Conservation (phyloP, 2,113 vertebrate genomes). For the Tetraodon nigroviridis region DNA sequence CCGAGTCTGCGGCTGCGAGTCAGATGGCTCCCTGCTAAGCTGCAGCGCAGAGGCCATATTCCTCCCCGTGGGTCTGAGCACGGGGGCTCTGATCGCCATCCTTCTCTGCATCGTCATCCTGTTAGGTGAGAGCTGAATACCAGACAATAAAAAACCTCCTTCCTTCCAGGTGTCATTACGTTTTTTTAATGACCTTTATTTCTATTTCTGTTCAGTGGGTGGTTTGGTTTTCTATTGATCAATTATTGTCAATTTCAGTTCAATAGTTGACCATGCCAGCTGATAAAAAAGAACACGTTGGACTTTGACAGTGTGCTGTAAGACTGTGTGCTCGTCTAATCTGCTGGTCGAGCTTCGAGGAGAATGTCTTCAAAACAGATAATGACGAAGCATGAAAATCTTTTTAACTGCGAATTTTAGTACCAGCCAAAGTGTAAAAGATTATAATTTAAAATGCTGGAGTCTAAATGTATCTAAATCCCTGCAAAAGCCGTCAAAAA, state of each 20-base stretch:
- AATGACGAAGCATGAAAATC: no score
- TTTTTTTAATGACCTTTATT: conserved; percentile 38
- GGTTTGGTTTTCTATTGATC: neutral
- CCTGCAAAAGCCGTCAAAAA: no score
- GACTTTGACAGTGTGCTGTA: neutral
- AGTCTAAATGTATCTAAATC: no score
- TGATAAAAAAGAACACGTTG: conserved; percentile 15
- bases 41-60: conserved; percentile 95
- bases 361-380: conserved; percentile 33
- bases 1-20: conserved; percentile 89
- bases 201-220: conserved; percentile 15
- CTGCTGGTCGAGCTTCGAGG: neutral
- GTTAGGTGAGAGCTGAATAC: conserved; percentile 80
- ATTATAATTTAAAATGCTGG: no score
- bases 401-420: no score
- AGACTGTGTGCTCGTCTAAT: conserved; percentile 15
- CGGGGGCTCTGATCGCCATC: conserved; percentile 92
- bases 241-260: neutral
- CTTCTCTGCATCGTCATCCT: conserved; percentile 92
- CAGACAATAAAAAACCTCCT: conserved; percentile 34
- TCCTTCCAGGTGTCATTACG: conserved; percentile 20
- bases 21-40: conserved; percentile 86
- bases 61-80: conserved; percentile 94
- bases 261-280: conserved; percentile 12
- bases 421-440: no score